A percentile compares a stretch with the other conserved stretches of the same genome.
Evolutionary conservation across 2,113 vertebrate species (phyloP).

Genomic region (Chunga burmeisteri): DNA sequence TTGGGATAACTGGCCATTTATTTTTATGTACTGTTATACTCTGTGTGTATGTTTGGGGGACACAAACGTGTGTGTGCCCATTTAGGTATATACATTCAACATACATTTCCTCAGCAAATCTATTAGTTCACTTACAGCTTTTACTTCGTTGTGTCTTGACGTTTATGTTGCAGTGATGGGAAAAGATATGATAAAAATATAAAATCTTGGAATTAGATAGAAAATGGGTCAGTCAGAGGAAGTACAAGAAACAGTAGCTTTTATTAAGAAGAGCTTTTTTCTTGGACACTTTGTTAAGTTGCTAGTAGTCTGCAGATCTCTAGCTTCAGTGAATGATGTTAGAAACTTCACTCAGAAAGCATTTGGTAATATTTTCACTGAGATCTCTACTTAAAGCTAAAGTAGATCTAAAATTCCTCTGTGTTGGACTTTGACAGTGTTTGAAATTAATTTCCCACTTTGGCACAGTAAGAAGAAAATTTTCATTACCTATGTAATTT

Average conservation of each 20-base stretch:
- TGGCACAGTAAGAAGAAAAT: neutral
- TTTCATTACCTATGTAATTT: neutral
- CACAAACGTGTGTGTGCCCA: fast-evolving
- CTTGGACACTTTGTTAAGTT: neutral
- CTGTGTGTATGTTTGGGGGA: neutral
- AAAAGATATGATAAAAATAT: neutral
- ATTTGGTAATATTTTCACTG: neutral
- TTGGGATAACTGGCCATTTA: neutral
- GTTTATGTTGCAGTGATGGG: neutral
- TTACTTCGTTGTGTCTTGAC: neutral
- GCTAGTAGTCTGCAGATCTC: neutral
- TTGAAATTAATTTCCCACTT: neutral
- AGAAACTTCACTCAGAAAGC: neutral
- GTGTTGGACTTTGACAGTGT: neutral
- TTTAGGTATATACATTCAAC: neutral
- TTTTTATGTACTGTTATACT: neutral
- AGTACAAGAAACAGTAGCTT: neutral
- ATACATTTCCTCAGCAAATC: neutral
- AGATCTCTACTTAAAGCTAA: neutral
- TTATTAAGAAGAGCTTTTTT: neutral
- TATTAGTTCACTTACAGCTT: neutral
- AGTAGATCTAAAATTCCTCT: neutral
- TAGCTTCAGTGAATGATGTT: neutral
- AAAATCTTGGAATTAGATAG: neutral
- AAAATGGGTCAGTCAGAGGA: neutral